Base-by-base conservation (phyloP, 30 jellyfish, hydroid and myxozoan genomes). In the Aurelia sp. region DNA sequence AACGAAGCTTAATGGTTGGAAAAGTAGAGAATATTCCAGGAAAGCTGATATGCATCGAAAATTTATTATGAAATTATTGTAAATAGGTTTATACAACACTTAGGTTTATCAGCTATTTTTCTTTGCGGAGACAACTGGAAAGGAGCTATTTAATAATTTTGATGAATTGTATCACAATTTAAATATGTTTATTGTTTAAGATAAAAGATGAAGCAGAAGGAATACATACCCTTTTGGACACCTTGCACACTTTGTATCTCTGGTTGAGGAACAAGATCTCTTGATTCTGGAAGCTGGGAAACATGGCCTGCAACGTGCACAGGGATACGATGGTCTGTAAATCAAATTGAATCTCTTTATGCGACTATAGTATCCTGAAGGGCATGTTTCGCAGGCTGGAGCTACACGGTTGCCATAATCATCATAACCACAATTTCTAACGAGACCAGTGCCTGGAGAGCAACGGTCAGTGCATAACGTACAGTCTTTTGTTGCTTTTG, bases 181-280 rank as follows among this genome's bases (percentile, higher is more conserved):
- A 27, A 27, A 27, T 27, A 27, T 27, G 33, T 27, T 27, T 27
- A 27, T 0, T 0, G 33, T 0, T 27, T 0, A 27, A 27, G 33
- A 27, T 27, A 0, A 27, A 27, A 27, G 33, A 27, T 27, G 33
- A 27, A 27, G 2, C 2, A 27, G 33, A 4, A 44, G 7, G 7
- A 44, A 6, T 4, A 75, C 85, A 22, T 70, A 82, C 91, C 91
- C 91, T 20, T 51, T 76, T 53, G 91, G 91, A 57, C 91, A 82
- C 27, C 67, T 52, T 20, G 70, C n/a, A 58, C 91, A 82, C 19
- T 58, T 82, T 6, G 85, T 64, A 69, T 82, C 70, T 55, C 79
- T 52, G 12, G 73, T 31, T 20, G 85, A 33, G 13, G 76, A 37
- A 70, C 91, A 82, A 9, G 41, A 16, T 31, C 78, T 21, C 33